These are phyloP conservation scores for Parasteatoda lunata DNA, from an alignment of 2,888 invertebrate species.

Conservation along the genomic window DNA sequence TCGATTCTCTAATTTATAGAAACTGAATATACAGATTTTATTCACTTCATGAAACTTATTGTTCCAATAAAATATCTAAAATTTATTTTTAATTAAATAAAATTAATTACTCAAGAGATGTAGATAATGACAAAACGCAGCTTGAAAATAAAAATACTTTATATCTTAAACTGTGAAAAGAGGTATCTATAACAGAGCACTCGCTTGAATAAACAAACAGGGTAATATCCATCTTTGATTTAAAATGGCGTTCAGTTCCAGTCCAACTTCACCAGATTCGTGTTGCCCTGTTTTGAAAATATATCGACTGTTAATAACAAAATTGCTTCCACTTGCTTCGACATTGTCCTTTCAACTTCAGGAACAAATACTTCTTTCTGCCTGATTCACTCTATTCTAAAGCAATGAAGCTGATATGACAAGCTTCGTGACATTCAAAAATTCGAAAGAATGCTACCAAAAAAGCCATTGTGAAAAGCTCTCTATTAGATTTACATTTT, in stretches of 20 bases:
- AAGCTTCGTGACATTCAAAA: background rate
- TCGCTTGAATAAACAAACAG: slow-evolving; percentile 5
- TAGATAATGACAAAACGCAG: no score
- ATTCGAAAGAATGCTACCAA: background rate
- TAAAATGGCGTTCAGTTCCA: background rate
- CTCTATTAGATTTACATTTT: slow-evolving; percentile 3
- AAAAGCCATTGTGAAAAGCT: background rate
- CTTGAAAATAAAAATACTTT: no score
- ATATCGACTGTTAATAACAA: slow-evolving; percentile 28
- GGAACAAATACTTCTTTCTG: slow-evolving; percentile 1
- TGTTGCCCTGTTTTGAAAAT: slow-evolving; percentile 8
- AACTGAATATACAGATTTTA: no score
- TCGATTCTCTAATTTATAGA: no score
- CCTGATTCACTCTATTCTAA: slow-evolving; percentile 8
- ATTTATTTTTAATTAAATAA: no score
- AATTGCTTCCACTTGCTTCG: slow-evolving; percentile 7
- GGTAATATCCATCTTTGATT: slow-evolving; percentile 2
- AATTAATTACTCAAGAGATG: no score
- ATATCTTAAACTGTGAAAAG: no score
- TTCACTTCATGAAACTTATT: no score
- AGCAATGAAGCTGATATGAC: slow-evolving; percentile 5
- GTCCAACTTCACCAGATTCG: slow-evolving; percentile 3
- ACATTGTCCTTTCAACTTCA: slow-evolving; percentile 3
- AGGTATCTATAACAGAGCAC: background rate
- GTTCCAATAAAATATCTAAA: no score